These are phyloP conservation scores for Ophioderma brevispina DNA, from an alignment of 35 echinoderm and acorn worm species.

Conservation along the genomic window DNA sequence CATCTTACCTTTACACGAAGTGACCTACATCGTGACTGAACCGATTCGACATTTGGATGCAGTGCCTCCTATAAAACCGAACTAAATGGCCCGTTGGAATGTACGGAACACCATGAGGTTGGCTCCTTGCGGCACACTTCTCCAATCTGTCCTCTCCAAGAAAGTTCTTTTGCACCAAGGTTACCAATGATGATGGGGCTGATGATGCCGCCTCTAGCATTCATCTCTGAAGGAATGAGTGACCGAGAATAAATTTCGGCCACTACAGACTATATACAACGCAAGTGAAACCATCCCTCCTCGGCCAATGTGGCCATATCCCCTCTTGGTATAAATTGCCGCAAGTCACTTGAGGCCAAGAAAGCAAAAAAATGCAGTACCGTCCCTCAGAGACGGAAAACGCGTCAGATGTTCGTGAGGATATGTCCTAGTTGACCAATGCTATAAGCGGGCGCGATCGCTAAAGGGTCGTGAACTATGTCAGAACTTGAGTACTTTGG, in stretches of 20 bases:
- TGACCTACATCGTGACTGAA: slow-evolving; percentile 5
- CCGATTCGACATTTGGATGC: slow-evolving; percentile 5
- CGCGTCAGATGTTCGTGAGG: neutral
- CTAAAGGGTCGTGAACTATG: neutral
- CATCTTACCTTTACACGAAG: neutral
- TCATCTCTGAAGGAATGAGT: neutral
- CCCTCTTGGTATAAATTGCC: neutral
- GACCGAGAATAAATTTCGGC: slow-evolving; percentile 5
- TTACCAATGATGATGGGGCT: neutral
- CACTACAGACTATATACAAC: neutral
- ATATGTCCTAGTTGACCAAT: neutral
- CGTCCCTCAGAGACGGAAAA: neutral
- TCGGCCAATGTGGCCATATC: neutral
- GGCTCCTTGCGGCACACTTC: neutral
- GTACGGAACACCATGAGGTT: neutral
- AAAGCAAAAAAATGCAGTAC: neutral
- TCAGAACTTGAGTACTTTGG: neutral
- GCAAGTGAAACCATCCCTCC: neutral
- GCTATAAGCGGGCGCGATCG: neutral
- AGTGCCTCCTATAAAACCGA: slow-evolving; percentile 1
- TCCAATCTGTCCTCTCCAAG: neutral
- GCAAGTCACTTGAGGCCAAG: neutral
- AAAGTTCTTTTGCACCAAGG: neutral
- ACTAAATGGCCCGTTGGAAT: slow-evolving; percentile 4
- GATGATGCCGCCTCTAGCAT: neutral